Evolutionary conservation across 2,888 invertebrate species (phyloP), one percentile per base, ranked within the genome.

Genomic region (Nineta flava): DNA sequence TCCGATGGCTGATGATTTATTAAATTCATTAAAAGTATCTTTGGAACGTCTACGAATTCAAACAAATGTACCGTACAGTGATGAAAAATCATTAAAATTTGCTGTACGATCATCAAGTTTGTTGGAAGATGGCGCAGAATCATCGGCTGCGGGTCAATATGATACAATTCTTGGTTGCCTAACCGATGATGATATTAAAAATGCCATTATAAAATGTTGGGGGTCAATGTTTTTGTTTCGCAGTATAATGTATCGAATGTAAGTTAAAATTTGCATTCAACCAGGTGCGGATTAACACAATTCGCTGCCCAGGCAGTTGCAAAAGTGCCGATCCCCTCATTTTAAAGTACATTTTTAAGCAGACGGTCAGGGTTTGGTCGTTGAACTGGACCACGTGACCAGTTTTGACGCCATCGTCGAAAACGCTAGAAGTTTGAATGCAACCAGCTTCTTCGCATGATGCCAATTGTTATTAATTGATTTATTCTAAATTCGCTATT

Each of bases 81-180:
- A 64, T n/a, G 59, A 64, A 52, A 63, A 53, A 34, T 48, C 67
- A 45, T 54, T 67, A 49, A 68, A 69, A 43, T 79, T 78, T 62
- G 83, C 84, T 1, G 79, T 84, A 1, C 68, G 83, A 57, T 83
- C 86, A 2, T 70, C 72, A 54, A 87, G 83, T 12, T 74, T 84
- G 42, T 82, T 82, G 4, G 91, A 91, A 68, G 90, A 91, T 63
- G 79, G 82, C 7, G 78, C 80, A 52, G 84, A 84, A 46, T 67
- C 84, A 10, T 88, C 87, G 0, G 81, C 85, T 3, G 90, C 90
- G 0, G 90, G 90, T 1, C 90, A 91, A 68, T 85, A 90, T 66
- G 80, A 81, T 52, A 87, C 87, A 0, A 75, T 80, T 53, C 69
- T 91, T 3, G 85, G 87, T 1, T 77, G 85, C 48, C 62, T 62